Percentiles rank a stretch among this genome's conserved stretches.
phyloP scores from a whole-genome alignment of 2,888 invertebrate genomes.

The Entomobrya multifasciata region DNA sequence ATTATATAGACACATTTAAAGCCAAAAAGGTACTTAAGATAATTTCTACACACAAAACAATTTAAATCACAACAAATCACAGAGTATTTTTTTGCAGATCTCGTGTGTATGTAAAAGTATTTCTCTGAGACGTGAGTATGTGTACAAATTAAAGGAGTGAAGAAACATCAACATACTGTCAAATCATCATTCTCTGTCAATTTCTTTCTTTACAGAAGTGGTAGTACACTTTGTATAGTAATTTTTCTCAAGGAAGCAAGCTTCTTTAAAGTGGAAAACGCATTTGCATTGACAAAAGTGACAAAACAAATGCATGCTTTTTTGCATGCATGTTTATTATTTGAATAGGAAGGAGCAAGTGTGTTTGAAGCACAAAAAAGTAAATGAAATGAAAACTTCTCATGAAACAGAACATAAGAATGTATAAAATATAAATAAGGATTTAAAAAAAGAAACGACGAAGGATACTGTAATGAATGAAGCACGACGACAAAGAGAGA shows the following conservation, averaged over 20 bases:
- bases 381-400: constrained; percentile 23
- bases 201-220: constrained; percentile 11
- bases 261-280: constrained; percentile 43
- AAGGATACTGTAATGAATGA: constrained; percentile 57
- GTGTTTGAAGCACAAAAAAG: neutral
- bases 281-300: constrained; percentile 32
- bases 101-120: no score
- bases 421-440: neutral
- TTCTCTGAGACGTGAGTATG: neutral
- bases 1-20: constrained; percentile 8
- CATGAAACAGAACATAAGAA: neutral
- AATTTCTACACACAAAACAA: neutral
- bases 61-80: constrained; percentile 6
- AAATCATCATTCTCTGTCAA: constrained; percentile 33
- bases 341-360: constrained; percentile 2
- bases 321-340: neutral
- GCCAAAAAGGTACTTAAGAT: neutral
- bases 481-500: constrained; percentile 45
- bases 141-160: neutral
- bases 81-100: constrained; percentile 1
- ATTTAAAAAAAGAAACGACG: neutral
- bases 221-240: no score
- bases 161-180: neutral
- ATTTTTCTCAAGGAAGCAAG: constrained; percentile 61
- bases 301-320: constrained; percentile 17